phyloP scores from a whole-genome alignment of 2,113 vertebrate genomes.

The Blennius ocellaris region DNA sequence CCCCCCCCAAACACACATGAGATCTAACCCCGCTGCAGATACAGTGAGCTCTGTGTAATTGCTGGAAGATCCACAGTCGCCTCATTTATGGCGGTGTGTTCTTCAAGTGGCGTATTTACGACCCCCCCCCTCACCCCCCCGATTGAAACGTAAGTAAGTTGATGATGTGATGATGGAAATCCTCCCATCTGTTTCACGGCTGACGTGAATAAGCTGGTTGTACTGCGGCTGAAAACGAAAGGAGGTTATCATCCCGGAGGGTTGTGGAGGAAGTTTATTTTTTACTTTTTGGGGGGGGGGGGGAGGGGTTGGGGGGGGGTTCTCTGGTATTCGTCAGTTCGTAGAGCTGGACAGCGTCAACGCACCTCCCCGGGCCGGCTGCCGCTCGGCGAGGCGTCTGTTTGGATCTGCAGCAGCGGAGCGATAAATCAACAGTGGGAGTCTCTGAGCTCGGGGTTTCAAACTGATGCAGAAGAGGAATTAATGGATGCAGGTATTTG shows the following conservation, averaged over 20 bases:
- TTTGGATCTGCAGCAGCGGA: slow-evolving; percentile 39
- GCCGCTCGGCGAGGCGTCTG: slow-evolving; percentile 35
- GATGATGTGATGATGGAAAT: slow-evolving; percentile 59
- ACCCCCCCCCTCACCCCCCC: not conserved
- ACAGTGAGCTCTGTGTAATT: slow-evolving; percentile 59
- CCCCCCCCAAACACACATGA: slow-evolving; percentile 7
- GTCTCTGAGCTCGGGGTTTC: slow-evolving; percentile 18
- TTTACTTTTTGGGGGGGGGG: slow-evolving; percentile 34
- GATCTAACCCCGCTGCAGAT: slow-evolving; percentile 16
- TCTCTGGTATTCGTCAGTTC: slow-evolving; percentile 54
- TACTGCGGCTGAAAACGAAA: slow-evolving; percentile 1
- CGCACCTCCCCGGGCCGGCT: slow-evolving; percentile 1
- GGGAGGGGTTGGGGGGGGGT: slow-evolving; percentile 40
- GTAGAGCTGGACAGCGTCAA: slow-evolving; percentile 16
- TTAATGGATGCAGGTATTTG: slow-evolving; percentile 58
- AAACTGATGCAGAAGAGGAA: slow-evolving; percentile 12
- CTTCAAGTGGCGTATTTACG: slow-evolving; percentile 35
- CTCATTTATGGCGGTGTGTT: slow-evolving; percentile 40
- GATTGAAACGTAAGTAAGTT: slow-evolving; percentile 38
- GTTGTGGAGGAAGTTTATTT: slow-evolving; percentile 16
- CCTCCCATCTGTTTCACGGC: slow-evolving; percentile 30
- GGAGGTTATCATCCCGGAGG: slow-evolving; percentile 19
- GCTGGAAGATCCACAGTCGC: slow-evolving; percentile 44
- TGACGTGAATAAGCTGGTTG: slow-evolving; percentile 46
- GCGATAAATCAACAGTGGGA: slow-evolving; percentile 39